Evolutionary conservation across 2,888 invertebrate species (phyloP).

Genomic region (Eucera pruinosa): DNA sequence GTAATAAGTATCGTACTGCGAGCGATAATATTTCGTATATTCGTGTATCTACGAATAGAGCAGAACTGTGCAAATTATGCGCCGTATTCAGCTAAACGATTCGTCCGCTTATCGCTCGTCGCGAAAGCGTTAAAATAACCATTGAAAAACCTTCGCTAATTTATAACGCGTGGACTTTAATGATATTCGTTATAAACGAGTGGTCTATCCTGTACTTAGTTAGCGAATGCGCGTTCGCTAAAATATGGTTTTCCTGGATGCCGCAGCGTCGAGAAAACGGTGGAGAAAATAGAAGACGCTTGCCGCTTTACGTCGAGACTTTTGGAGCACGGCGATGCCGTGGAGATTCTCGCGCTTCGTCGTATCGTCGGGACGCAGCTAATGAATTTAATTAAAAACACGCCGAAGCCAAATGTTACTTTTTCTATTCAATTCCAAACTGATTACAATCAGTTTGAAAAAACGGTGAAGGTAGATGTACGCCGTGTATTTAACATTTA

Average conservation of each 20-base stretch:
- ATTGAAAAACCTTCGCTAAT: no score
- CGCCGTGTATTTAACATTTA: background rate
- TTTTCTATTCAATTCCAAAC: constrained; percentile 93
- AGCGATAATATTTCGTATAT: no score
- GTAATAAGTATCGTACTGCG: no score
- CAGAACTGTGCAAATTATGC: no score
- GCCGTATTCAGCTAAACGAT: no score
- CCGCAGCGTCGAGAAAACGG: constrained; percentile 92
- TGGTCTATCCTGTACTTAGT: no score
- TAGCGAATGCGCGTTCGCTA: no score
- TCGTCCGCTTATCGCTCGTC: no score
- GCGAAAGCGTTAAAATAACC: no score
- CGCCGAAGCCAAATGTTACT: constrained; percentile 92
- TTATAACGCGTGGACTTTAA: no score
- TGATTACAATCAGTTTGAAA: constrained; percentile 91
- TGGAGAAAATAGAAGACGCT: constrained; percentile 94
- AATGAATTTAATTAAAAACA: constrained; percentile 90
- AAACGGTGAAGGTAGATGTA: constrained; percentile 85
- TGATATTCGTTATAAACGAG: no score
- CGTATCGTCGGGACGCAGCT: constrained; percentile 92
- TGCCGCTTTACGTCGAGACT: constrained; percentile 93
- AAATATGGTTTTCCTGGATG: constrained; percentile 35
- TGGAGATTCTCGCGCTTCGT: constrained; percentile 93
- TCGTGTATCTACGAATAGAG: no score
- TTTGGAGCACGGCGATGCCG: constrained; percentile 92